Percentiles rank a stretch among this genome's conserved stretches.
phyloP scores from a whole-genome alignment of 2,888 invertebrate genomes.

The Caenorhabditis panamensis region DNA sequence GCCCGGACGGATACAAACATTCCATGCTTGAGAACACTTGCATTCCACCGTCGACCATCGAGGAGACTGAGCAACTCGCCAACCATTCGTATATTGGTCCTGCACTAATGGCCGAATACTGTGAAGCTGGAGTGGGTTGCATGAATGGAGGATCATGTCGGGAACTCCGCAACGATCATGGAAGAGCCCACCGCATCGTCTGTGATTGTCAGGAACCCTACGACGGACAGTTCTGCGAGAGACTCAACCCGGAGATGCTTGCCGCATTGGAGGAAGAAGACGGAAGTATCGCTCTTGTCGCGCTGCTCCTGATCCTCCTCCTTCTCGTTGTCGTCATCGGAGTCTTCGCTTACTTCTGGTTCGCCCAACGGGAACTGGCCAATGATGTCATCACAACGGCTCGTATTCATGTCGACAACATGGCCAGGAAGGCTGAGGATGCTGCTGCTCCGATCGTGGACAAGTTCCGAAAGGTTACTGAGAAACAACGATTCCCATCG shows the following conservation, averaged over 20 bases:
- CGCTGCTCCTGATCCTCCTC: conserved; percentile 38
- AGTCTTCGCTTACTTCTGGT: conserved; percentile 33
- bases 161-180: conserved; percentile 49
- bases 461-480: conserved; percentile 34
- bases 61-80: conserved; percentile 27
- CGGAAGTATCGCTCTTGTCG: conserved; percentile 12
- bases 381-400: conserved; percentile 40
- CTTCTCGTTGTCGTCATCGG: conserved; percentile 30
- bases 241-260: conserved; percentile 50
- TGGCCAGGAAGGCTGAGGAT: conserved; percentile 52
- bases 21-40: conserved; percentile 41
- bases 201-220: conserved; percentile 56
- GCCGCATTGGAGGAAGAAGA: conserved; percentile 33
- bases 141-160: conserved; percentile 57
- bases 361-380: conserved; percentile 36
- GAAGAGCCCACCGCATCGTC: conserved; percentile 41
- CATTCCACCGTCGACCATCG: conserved; percentile 38
- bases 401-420: conserved; percentile 45
- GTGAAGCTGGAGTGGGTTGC: conserved; percentile 50
- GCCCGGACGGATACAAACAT: conserved; percentile 62
- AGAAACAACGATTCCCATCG: conserved; percentile 13
- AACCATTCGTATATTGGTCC: conserved; percentile 42
- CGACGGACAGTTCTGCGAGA: conserved; percentile 55
- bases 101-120: conserved; percentile 62
- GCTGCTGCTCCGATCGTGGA: conserved; percentile 53